These are phyloP conservation scores for Latheticus oryzae DNA, from an alignment of 2,888 invertebrate genomes.

Conservation along the genomic window DNA sequence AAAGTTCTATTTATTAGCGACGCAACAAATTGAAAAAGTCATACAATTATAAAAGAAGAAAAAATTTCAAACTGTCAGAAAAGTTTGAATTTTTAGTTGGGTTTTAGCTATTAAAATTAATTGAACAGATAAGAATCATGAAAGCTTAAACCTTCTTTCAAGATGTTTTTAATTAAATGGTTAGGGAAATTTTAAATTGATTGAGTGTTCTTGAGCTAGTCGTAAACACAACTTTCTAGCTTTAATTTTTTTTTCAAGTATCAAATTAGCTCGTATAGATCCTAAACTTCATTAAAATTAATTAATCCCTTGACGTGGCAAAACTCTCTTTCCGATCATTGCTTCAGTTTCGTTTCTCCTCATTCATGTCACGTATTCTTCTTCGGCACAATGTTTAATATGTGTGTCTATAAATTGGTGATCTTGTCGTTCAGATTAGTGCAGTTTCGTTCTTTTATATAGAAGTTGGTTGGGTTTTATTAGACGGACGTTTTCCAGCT, in stretches of 20 bases:
- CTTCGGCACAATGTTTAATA: slow-evolving; percentile 31
- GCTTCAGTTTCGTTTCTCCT: neutral
- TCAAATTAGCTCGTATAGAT: slow-evolving; percentile 12
- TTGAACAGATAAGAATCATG: too few species aligned
- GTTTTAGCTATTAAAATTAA: too few species aligned
- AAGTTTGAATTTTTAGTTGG: too few species aligned
- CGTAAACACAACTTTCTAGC: too few species aligned
- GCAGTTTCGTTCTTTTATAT: slow-evolving; percentile 21
- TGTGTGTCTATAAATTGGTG: slow-evolving; percentile 30
- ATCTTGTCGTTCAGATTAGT: slow-evolving; percentile 33
- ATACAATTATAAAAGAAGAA: slow-evolving; percentile 16
- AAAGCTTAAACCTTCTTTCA: too few species aligned
- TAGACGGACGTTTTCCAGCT: slow-evolving; percentile 21
- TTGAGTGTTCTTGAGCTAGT: too few species aligned
- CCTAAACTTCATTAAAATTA: slow-evolving; percentile 28
- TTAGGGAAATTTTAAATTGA: too few species aligned
- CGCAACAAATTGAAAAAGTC: slow-evolving; percentile 32
- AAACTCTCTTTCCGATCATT: slow-evolving; percentile 14
- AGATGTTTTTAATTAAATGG: too few species aligned
- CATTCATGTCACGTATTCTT: slow-evolving; percentile 17
- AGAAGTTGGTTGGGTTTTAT: slow-evolving; percentile 30
- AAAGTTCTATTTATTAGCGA: slow-evolving; percentile 37
- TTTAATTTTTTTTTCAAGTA: too few species aligned
- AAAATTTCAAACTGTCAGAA: neutral
- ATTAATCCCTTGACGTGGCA: slow-evolving; percentile 8